Evolutionary conservation across 2,113 vertebrate genomes (phyloP).

Genomic region (Gallinago jamesoni): DNA sequence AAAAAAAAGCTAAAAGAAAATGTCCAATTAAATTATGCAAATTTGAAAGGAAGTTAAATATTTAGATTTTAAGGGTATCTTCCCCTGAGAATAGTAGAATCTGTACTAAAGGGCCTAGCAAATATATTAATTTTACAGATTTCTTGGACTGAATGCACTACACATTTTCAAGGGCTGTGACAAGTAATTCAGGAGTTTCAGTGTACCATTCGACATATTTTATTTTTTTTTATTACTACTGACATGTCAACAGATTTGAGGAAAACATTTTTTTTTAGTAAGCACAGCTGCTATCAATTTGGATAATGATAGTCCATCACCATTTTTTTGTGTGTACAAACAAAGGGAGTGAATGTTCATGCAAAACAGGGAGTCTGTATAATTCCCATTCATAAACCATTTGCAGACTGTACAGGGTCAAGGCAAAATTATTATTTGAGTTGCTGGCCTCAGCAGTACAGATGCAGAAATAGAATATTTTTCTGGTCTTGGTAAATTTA

Average conservation of each 20-base stretch:
- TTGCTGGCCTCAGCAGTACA: slow-evolving; percentile 29
- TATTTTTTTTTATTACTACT: slow-evolving; percentile 59
- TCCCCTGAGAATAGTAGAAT: background rate
- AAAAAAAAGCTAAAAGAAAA: background rate
- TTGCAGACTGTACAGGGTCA: slow-evolving; percentile 50
- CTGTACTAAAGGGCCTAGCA: background rate
- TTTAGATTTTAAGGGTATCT: slow-evolving; percentile 33
- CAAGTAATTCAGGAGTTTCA: slow-evolving; percentile 52
- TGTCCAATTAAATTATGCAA: slow-evolving; percentile 1
- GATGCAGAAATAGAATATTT: slow-evolving; percentile 38
- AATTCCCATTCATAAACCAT: slow-evolving; percentile 59
- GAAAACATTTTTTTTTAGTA: slow-evolving; percentile 66
- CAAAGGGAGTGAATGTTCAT: slow-evolving; percentile 45
- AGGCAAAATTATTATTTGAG: slow-evolving; percentile 53
- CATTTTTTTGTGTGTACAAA: slow-evolving; percentile 66
- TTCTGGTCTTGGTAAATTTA: slow-evolving; percentile 47
- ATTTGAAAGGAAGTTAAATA: slow-evolving; percentile 34
- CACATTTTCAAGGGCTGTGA: slow-evolving; percentile 45
- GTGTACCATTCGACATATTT: slow-evolving; percentile 35
- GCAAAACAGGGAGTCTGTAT: slow-evolving; percentile 46
- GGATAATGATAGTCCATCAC: slow-evolving; percentile 75
- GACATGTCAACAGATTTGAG: slow-evolving; percentile 71
- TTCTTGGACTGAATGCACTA: slow-evolving; percentile 15
- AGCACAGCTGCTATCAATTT: slow-evolving; percentile 81
- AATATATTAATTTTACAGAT: slow-evolving; percentile 21